phyloP scores from a whole-genome alignment of 2,797 vertebrate genomes.

The Pachyuromys duprasi region DNA sequence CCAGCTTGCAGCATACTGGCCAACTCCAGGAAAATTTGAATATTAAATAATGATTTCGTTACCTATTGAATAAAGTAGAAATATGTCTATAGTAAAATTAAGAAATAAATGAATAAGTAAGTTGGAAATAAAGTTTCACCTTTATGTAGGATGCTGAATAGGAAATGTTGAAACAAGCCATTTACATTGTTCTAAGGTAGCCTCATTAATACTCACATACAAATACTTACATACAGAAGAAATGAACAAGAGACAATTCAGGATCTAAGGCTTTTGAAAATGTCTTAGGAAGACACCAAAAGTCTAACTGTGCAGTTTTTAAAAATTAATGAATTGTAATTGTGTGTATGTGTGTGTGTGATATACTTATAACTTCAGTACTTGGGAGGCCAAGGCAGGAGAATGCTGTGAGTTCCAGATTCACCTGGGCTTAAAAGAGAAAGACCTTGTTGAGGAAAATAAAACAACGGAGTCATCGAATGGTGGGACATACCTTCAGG shows the following conservation, averaged over 20 bases:
- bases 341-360: not conserved
- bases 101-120: not conserved
- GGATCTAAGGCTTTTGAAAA: not conserved
- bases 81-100: not conserved
- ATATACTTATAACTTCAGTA: not conserved
- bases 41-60: not conserved
- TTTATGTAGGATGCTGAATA: not conserved
- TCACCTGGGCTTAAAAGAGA: not conserved
- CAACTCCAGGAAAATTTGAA: not conserved
- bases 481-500: not conserved
- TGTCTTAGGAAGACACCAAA: not conserved
- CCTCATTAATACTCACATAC: not conserved
- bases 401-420: not conserved
- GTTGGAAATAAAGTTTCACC: not conserved
- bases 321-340: not conserved
- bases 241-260: not conserved
- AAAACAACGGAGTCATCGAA: not conserved
- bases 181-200: not conserved
- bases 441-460: not conserved
- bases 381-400: not conserved
- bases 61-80: constrained; percentile 32
- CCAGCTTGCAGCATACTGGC: not conserved
- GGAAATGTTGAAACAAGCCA: not conserved
- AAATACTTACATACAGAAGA: not conserved
- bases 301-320: not conserved